Conservation (phyloP, 2,888 invertebrate genomes). For the Amiota minor region DNA sequence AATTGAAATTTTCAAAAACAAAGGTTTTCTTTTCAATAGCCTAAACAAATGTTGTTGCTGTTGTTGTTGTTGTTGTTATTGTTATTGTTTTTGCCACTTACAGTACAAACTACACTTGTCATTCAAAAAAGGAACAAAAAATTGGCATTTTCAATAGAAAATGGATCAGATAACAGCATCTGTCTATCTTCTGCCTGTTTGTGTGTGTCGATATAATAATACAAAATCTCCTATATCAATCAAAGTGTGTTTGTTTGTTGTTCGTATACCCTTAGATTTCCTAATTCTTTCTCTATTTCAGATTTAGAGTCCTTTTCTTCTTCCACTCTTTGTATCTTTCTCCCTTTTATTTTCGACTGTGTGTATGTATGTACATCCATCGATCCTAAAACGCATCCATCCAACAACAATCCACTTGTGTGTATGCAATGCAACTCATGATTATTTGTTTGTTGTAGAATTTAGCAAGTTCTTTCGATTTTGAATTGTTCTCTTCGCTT, state of each 20-base stretch:
- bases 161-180: constrained; percentile 47
- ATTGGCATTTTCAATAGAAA: constrained; percentile 55
- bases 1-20: neutral
- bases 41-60: neutral
- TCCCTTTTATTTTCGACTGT: too few relatives aligned
- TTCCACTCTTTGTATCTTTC: too few relatives aligned
- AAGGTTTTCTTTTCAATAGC: neutral
- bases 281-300: too few relatives aligned
- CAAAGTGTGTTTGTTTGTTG: too few relatives aligned
- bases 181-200: too few relatives aligned
- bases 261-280: too few relatives aligned
- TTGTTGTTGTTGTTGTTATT: neutral
- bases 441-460: neutral
- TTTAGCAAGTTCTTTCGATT: constrained; percentile 47
- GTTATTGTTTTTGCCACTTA: constrained; percentile 51
- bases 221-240: constrained; percentile 28
- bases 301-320: too few relatives aligned
- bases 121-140: constrained; percentile 48
- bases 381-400: too few relatives aligned
- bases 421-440: too few relatives aligned
- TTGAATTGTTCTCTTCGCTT: constrained; percentile 53
- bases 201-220: too few relatives aligned
- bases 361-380: too few relatives aligned
- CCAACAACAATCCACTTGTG: too few relatives aligned
- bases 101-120: constrained; percentile 47